Percentiles rank a stretch among this genome's conserved stretches.
Evolutionary conservation across 2,888 invertebrate species (phyloP).

Genomic region (Xylophagus ater): DNA sequence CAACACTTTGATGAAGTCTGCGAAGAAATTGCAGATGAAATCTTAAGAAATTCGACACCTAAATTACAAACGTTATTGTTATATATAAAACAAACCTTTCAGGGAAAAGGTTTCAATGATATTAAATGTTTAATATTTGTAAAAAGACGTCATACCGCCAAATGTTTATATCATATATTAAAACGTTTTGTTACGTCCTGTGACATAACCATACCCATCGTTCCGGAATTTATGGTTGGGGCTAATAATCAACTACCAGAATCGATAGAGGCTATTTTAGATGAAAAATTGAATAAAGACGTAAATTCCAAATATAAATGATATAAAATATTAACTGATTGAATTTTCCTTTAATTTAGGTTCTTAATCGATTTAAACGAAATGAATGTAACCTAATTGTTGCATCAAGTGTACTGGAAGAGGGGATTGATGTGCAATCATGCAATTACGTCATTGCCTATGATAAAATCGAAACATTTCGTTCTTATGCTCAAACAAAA

Average conservation of each 20-base stretch:
- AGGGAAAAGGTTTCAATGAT: slow-evolving; percentile 28
- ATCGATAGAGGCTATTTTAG: slow-evolving; percentile 27
- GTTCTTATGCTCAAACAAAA: too few relatives aligned
- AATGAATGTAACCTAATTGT: too few relatives aligned
- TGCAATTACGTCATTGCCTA: too few relatives aligned
- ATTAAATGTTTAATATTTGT: slow-evolving; percentile 34
- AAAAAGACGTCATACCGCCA: slow-evolving; percentile 54
- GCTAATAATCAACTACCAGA: slow-evolving; percentile 21
- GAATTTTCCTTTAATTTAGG: too few relatives aligned
- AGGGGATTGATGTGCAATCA: too few relatives aligned
- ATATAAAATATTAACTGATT: too few relatives aligned
- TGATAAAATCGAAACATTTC: too few relatives aligned
- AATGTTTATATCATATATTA: slow-evolving; percentile 58
- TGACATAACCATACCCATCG: slow-evolving; percentile 44
- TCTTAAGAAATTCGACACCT: slow-evolving; percentile 49
- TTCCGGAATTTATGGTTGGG: slow-evolving; percentile 65
- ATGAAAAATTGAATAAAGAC: slow-evolving; percentile 26
- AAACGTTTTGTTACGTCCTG: slow-evolving; percentile 41
- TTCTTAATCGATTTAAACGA: too few relatives aligned
- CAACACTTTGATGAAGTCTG: slow-evolving; percentile 26
- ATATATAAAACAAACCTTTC: slow-evolving; percentile 48
- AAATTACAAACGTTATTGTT: slow-evolving; percentile 53
- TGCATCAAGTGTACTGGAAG: too few relatives aligned
- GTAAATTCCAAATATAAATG: too few relatives aligned
- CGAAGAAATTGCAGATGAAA: slow-evolving; percentile 24